Evolutionary conservation across 2,113 vertebrate species (phyloP), one percentile per base, ranked within the genome.

Genomic region (Aspidoscelis tigris): DNA sequence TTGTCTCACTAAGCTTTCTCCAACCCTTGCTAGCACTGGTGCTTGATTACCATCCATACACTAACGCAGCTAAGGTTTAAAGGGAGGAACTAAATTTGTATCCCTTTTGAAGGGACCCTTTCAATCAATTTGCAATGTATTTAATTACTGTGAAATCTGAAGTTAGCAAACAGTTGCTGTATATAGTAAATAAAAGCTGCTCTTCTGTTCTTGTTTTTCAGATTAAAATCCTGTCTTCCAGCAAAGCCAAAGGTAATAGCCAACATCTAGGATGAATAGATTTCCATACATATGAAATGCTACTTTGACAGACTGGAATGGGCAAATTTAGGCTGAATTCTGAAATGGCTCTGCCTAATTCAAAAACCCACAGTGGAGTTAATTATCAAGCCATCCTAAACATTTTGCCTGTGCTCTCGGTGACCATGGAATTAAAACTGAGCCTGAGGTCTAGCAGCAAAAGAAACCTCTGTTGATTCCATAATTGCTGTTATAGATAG

Each of bases 221-320:
- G 95, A 95, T 94, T 88, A 95, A 92, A 33, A 91, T 87, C 39
- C 41, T 96, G 47, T 92, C 93, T 44, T 78, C 89, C 76, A 92
- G 80, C 84, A 94, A 92, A 76, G 66, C 53, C 50, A 83, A 91
- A 87, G 90, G 93, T 93, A 93, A 94, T 55, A 84, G 16, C 50
- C 9, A 21, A 11, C 10, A 71, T 14, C 50, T 33, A 2, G 7
- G 44, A 43, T 18, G 4, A 79, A 73, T 61, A 4, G 12, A 0
- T 68, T 77, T 8, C 14, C 39, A 70, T 77, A 41, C 50, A 64
- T 47, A 22, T 0, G 0, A 8, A 41, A 47, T 3, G 21, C 26
- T 73, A 69, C 66, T 33, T 78, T 66, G 55, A 78, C 55, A 78
- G 77, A 47, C 16, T 43, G 22, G 47, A 41, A 58, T 5, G 9